Conservation (phyloP, 2,888 invertebrate species). For the Drosophila paranaensis region DNA sequence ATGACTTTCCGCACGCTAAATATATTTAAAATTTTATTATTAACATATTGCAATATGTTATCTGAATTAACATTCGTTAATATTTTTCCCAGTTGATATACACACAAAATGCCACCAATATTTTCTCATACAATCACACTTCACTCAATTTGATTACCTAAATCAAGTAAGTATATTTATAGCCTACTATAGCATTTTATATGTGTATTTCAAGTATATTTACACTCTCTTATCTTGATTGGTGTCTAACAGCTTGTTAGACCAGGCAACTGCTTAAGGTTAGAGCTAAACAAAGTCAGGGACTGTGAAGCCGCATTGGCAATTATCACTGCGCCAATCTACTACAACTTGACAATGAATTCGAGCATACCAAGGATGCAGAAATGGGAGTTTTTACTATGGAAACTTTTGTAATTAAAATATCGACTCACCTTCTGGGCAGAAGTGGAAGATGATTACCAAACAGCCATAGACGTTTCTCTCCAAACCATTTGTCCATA, state of each 20-base stretch:
- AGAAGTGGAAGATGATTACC: slow-evolving; percentile 94
- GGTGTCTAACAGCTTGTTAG: slow-evolving; percentile 10
- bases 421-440: slow-evolving; percentile 89
- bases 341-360: slow-evolving; percentile 41
- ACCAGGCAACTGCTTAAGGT: slow-evolving; percentile 36
- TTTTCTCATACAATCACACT: not conserved
- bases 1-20: not conserved
- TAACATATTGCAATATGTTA: not conserved
- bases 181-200: not conserved
- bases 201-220: not conserved
- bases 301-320: slow-evolving; percentile 29
- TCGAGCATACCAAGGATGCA: not conserved
- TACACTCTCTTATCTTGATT: not conserved
- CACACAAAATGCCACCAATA: not conserved
- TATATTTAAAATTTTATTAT: not conserved
- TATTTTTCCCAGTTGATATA: not conserved
- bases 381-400: not conserved
- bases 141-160: not conserved
- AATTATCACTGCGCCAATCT: slow-evolving; percentile 58
- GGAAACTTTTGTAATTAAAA: not conserved
- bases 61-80: not conserved
- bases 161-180: not conserved
- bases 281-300: slow-evolving; percentile 61
- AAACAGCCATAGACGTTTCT: slow-evolving; percentile 95
- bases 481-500: slow-evolving; percentile 97